Conservation (phyloP, 2,797 vertebrate species). For the Ctenochaetus hawaiiensis region DNA sequence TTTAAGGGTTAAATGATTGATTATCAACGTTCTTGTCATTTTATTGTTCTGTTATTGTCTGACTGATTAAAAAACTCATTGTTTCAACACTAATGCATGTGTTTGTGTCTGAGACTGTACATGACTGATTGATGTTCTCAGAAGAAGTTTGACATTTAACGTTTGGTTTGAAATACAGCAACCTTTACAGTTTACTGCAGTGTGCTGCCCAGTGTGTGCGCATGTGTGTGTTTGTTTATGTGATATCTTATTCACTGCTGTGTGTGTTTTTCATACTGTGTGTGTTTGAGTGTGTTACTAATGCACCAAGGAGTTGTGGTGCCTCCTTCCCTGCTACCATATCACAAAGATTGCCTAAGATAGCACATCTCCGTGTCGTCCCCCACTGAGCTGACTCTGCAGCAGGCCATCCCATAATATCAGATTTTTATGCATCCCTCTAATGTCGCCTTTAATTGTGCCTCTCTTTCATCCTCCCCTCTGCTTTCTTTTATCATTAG, state of each 20-base stretch:
- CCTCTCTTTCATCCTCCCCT: constrained; percentile 68
- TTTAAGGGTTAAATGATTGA: too few species aligned
- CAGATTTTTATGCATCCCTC: constrained; percentile 75
- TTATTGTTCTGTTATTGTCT: background rate
- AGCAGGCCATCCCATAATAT: constrained; percentile 74
- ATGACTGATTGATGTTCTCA: constrained; percentile 3
- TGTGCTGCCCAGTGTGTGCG: background rate
- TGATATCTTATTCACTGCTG: too few species aligned
- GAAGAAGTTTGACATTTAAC: constrained; percentile 6
- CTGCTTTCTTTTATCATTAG: constrained; percentile 69
- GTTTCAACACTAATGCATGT: background rate
- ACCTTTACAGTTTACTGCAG: constrained; percentile 10
- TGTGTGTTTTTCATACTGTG: background rate
- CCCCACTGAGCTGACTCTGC: constrained; percentile 73
- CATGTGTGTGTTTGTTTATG: too few species aligned
- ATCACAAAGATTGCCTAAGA: constrained; percentile 63
- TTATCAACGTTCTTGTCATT: too few species aligned
- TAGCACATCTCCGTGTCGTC: constrained; percentile 67
- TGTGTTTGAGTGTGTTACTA: constrained; percentile 39
- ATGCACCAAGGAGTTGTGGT: constrained; percentile 54
- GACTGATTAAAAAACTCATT: background rate
- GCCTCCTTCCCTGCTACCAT: constrained; percentile 41
- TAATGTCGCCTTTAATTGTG: constrained; percentile 73
- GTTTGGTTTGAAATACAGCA: constrained; percentile 24
- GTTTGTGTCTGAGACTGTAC: background rate